A percentile compares a stretch with the other conserved stretches of the same genome.
Conservation (phyloP, 2,113 vertebrate species). For the Propithecus coquereli region DNA sequence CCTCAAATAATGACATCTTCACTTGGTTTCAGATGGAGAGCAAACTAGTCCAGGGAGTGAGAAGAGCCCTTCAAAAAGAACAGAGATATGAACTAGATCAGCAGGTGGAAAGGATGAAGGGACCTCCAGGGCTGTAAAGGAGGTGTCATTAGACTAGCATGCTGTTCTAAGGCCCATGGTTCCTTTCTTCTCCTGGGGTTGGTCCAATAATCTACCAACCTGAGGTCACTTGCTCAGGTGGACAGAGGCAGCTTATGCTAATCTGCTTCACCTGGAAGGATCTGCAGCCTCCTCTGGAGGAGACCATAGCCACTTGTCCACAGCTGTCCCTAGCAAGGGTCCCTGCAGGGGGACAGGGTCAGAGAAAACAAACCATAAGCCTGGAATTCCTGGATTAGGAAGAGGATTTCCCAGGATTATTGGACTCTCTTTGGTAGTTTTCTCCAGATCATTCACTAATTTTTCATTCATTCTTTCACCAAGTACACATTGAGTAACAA, state of each 20-base stretch:
- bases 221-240: background rate
- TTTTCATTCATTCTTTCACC: background rate
- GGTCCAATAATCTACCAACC: background rate
- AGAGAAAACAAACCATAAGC: background rate
- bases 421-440: background rate
- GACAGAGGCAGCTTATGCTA: no score
- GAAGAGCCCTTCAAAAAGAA: background rate
- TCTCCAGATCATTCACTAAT: background rate
- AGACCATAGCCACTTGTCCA: background rate
- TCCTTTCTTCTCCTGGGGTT: background rate
- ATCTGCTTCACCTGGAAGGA: background rate
- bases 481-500: background rate
- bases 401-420: background rate
- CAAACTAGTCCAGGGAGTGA: background rate
- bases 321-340: background rate
- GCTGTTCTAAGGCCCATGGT: background rate
- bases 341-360: background rate
- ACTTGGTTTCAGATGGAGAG: background rate
- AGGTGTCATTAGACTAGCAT: accelerated
- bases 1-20: background rate
- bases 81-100: background rate
- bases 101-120: background rate
- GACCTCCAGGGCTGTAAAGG: accelerated
- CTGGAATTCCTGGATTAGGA: background rate
- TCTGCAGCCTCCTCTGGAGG: background rate